These are phyloP conservation scores for Leucophora obtusa DNA, from an alignment of 2,888 invertebrate genomes.

Conservation along the genomic window DNA sequence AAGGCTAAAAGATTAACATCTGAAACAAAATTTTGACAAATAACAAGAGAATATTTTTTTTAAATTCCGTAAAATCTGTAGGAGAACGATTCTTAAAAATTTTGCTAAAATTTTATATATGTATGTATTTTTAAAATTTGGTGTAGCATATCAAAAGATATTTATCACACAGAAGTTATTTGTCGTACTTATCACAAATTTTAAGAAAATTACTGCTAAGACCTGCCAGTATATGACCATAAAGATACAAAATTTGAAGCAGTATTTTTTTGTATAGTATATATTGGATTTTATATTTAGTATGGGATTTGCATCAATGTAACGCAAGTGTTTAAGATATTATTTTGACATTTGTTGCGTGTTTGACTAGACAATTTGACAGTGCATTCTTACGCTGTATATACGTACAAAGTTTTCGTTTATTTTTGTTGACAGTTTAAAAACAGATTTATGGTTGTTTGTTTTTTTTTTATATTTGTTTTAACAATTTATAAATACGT, in stretches of 20 bases:
- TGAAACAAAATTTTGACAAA: too few relatives aligned
- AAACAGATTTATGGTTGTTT: conserved; percentile 24
- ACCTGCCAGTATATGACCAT: too few relatives aligned
- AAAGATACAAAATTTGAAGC: background rate
- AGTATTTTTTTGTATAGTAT: background rate
- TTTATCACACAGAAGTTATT: too few relatives aligned
- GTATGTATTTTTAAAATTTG: too few relatives aligned
- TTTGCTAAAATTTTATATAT: too few relatives aligned
- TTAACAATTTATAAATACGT: background rate
- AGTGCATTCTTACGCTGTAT: conserved; percentile 6
- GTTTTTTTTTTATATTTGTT: background rate
- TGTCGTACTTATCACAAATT: too few relatives aligned
- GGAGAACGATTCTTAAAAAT: too few relatives aligned
- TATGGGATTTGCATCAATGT: conserved; percentile 24
- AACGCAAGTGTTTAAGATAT: conserved; percentile 41
- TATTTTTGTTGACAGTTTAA: conserved; percentile 15
- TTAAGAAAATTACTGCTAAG: too few relatives aligned
- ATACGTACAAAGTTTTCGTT: conserved; percentile 2
- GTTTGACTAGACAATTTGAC: conserved; percentile 50
- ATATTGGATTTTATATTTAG: background rate
- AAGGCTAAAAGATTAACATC: too few relatives aligned
- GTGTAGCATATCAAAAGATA: too few relatives aligned
- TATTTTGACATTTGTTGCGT: conserved; percentile 56
- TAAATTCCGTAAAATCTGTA: too few relatives aligned
- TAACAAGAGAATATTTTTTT: too few relatives aligned